These are phyloP conservation scores for Hololepta plana DNA, from an alignment of 2,888 invertebrate genomes.

Conservation along the genomic window DNA sequence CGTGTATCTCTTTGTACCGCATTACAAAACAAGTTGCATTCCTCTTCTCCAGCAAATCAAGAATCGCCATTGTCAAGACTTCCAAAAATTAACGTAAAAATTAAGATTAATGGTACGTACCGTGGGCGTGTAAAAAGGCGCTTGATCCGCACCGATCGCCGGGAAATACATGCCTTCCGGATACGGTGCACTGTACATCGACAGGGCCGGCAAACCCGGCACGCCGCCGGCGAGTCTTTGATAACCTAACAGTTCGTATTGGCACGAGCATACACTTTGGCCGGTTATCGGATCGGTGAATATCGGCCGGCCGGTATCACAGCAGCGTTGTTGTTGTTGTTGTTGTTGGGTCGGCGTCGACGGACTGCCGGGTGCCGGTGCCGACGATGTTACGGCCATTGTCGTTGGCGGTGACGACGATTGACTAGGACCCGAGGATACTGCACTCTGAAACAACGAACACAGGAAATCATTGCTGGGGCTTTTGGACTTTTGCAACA, in stretches of 20 bases:
- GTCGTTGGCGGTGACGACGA: conserved; percentile 37
- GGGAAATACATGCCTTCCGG: conserved; percentile 75
- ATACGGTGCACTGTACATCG: conserved; percentile 68
- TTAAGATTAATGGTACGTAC: too few species aligned
- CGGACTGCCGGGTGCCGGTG: conserved; percentile 24
- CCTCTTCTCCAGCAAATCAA: conserved; percentile 1
- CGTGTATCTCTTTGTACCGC: too few species aligned
- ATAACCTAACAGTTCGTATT: conserved; percentile 75
- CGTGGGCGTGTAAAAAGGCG: conserved; percentile 68
- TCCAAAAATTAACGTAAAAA: conserved; percentile 8
- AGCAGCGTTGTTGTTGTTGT: conserved; percentile 47
- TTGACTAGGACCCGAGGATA: conserved; percentile 48
- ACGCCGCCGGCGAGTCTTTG: conserved; percentile 51
- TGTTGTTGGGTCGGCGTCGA: conserved; percentile 29
- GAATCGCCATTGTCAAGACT: conserved; percentile 1
- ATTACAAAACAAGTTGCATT: conserved; percentile 1
- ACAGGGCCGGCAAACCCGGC: conserved; percentile 53
- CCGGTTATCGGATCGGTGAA: conserved; percentile 81
- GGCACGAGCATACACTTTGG: conserved; percentile 75
- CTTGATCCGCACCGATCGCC: conserved; percentile 67
- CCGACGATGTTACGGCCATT: conserved; percentile 27
- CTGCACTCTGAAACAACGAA: conserved; percentile 24
- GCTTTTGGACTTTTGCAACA: too few species aligned
- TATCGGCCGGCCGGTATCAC: conserved; percentile 81
- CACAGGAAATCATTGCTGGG: too few species aligned